These are phyloP conservation scores for Apotomis capreana DNA, from an alignment of 2,888 invertebrate species.

Conservation along the genomic window DNA sequence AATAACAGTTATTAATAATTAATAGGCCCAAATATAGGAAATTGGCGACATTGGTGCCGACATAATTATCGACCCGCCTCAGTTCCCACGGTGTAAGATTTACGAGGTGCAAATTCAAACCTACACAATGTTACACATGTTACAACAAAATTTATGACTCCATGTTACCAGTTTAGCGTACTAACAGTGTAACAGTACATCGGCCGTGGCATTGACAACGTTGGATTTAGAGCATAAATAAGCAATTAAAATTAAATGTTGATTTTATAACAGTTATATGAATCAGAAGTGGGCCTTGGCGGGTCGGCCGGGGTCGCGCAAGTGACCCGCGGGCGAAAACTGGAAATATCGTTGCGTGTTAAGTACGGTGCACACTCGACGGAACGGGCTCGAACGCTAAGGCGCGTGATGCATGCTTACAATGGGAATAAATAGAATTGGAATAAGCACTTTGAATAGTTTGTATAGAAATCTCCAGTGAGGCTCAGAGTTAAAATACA, in stretches of 20 bases:
- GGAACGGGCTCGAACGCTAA: neutral
- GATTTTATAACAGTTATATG: slow-evolving; percentile 39
- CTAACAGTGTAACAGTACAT: slow-evolving; percentile 27
- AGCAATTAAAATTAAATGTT: slow-evolving; percentile 43
- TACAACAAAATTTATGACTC: neutral
- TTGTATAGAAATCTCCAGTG: too few relatives aligned
- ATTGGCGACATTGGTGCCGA: slow-evolving; percentile 23
- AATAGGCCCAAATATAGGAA: slow-evolving; percentile 38
- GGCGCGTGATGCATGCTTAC: neutral
- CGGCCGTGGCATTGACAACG: slow-evolving; percentile 52
- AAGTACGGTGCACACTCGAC: slow-evolving; percentile 10
- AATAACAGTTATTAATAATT: neutral
- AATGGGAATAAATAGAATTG: neutral
- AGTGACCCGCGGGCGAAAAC: slow-evolving; percentile 24
- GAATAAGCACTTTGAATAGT: too few relatives aligned
- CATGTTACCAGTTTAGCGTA: slow-evolving; percentile 9
- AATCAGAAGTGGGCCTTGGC: slow-evolving; percentile 37
- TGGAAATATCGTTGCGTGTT: slow-evolving; percentile 17
- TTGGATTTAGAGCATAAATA: slow-evolving; percentile 48
- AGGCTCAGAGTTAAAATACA: too few relatives aligned
- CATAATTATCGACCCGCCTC: neutral
- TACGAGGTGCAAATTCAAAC: slow-evolving; percentile 31
- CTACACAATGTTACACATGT: slow-evolving; percentile 21
- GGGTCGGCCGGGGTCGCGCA: slow-evolving; percentile 11
- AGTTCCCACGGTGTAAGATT: slow-evolving; percentile 38